Conservation (phyloP, 2,888 invertebrate genomes). For the Synanthedon formicaeformis region DNA sequence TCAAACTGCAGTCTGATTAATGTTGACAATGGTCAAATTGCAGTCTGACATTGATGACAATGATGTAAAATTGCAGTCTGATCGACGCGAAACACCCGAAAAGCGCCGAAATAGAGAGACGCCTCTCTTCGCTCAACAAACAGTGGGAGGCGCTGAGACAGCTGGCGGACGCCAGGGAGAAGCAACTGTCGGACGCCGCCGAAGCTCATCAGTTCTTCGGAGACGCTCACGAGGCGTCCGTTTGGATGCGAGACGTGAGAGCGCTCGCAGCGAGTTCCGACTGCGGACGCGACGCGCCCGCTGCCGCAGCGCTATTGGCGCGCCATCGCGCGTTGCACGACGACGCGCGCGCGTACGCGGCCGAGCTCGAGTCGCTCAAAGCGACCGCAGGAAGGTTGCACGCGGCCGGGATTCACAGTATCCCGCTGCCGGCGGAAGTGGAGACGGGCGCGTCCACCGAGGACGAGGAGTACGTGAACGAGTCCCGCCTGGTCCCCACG, state of each 20-base stretch:
- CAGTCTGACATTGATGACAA: constrained; percentile 6
- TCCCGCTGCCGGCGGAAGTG: constrained; percentile 72
- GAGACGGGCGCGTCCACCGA: constrained; percentile 66
- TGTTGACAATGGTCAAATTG: neutral
- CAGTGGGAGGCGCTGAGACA: constrained; percentile 93
- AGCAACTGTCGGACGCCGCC: constrained; percentile 75
- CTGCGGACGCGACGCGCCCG: constrained; percentile 92
- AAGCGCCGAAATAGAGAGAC: constrained; percentile 82
- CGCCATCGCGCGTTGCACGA: constrained; percentile 89
- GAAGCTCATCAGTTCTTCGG: constrained; percentile 96
- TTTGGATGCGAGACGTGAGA: constrained; percentile 97
- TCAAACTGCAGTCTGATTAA: no score
- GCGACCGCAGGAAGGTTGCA: constrained; percentile 82
- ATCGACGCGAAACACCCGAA: constrained; percentile 87
- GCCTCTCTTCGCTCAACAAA: constrained; percentile 81
- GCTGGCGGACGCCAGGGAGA: constrained; percentile 69
- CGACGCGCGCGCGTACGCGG: constrained; percentile 88
- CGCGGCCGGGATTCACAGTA: constrained; percentile 74
- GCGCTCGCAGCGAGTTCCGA: constrained; percentile 90
- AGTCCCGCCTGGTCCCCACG: constrained; percentile 85
- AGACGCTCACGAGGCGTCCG: constrained; percentile 97
- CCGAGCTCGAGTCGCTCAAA: constrained; percentile 85
- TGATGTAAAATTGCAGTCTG: constrained; percentile 52
- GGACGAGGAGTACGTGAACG: constrained; percentile 82
- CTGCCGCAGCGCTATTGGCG: constrained; percentile 88